Evolutionary conservation across 2,797 vertebrate species (phyloP).

Genomic region (Mergus octosetaceus): DNA sequence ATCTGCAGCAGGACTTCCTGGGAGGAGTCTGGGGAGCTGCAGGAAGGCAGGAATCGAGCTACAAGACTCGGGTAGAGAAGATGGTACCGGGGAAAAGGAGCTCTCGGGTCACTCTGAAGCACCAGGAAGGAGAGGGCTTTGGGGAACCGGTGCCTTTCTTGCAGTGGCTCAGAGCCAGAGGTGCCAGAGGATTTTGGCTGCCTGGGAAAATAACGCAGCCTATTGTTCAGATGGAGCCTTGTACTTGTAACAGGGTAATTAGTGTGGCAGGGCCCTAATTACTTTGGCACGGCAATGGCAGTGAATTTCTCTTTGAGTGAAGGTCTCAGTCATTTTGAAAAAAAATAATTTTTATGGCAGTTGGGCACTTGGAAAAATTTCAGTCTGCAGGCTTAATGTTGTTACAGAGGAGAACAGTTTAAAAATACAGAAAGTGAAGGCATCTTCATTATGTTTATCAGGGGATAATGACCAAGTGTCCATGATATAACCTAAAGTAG

Average conservation of each 20-base stretch:
- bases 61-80: fast-evolving
- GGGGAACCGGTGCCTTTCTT: too few species aligned
- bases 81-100: neutral
- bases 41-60: neutral
- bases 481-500: fast-evolving
- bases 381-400: neutral
- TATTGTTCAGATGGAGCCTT: neutral
- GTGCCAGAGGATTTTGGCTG: neutral
- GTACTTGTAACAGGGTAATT: fast-evolving
- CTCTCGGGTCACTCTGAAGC: fast-evolving
- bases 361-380: neutral
- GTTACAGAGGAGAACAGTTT: neutral
- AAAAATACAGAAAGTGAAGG: neutral
- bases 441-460: neutral
- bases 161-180: neutral
- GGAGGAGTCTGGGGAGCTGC: constrained; percentile 28
- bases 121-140: neutral
- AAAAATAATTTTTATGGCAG: neutral
- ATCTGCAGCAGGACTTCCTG: constrained; percentile 23
- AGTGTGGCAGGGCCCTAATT: neutral
- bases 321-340: neutral
- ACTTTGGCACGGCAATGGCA: neutral
- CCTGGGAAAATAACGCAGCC: neutral
- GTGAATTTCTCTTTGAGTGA: neutral
- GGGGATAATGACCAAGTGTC: neutral